Conservation (phyloP, 1,140 invertebrate genomes). For the Neodiprion lecontei region DNA sequence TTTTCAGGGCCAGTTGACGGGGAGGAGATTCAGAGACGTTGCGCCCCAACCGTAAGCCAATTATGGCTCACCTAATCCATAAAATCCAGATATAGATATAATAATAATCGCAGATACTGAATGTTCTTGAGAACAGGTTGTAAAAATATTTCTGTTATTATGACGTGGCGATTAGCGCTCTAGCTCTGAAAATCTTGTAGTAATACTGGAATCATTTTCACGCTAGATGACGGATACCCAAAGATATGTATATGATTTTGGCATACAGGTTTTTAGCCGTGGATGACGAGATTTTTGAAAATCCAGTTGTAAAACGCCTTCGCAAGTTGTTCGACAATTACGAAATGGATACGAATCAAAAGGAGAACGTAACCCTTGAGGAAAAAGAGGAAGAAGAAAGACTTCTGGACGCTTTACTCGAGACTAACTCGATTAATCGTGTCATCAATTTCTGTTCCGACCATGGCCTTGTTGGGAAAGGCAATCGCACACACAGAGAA, state of each 20-base stretch:
- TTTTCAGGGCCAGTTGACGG: no score
- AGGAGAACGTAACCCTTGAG: constrained; percentile 59
- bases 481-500: constrained; percentile 62
- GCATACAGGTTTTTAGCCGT: constrained; percentile 30
- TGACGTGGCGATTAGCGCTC: no score
- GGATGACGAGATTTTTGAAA: constrained; percentile 17
- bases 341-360: constrained; percentile 43
- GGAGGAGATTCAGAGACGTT: no score
- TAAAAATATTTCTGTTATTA: no score
- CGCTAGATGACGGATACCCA: background rate
- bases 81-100: no score
- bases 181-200: background rate
- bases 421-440: constrained; percentile 62
- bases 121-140: no score
- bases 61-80: no score
- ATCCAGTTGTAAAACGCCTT: constrained; percentile 38
- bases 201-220: constrained; percentile 1
- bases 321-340: constrained; percentile 51
- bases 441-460: constrained; percentile 60
- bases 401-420: constrained; percentile 63
- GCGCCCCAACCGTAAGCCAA: no score
- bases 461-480: constrained; percentile 44
- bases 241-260: constrained; percentile 2
- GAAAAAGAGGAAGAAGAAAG: constrained; percentile 61
- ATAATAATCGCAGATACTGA: no score